A percentile compares a stretch with the other conserved stretches of the same genome.
These are phyloP conservation scores for Drosophila yooni DNA, from an alignment of 2,888 invertebrate genomes.

Conservation along the genomic window DNA sequence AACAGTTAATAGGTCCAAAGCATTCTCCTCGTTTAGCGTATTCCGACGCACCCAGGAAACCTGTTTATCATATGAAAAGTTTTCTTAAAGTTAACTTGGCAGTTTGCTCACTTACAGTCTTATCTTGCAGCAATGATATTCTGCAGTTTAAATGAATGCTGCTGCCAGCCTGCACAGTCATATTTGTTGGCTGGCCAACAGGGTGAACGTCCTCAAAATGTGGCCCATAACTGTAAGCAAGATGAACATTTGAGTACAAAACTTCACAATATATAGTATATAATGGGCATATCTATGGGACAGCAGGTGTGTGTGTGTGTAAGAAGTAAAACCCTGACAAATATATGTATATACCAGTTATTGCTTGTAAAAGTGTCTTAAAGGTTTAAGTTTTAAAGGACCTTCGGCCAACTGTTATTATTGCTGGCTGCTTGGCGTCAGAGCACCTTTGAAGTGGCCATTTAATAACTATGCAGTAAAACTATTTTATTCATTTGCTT, in stretches of 20 bases:
- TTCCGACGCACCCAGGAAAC: slow-evolving; percentile 90
- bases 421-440: slow-evolving; percentile 4
- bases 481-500: slow-evolving; percentile 9
- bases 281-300: slow-evolving; percentile 44
- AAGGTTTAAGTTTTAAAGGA: slow-evolving; percentile 37
- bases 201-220: slow-evolving; percentile 87
- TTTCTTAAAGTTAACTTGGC: background rate
- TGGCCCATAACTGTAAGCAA: slow-evolving; percentile 87
- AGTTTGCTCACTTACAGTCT: slow-evolving; percentile 87
- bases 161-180: slow-evolving; percentile 90
- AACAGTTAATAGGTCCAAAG: slow-evolving; percentile 88
- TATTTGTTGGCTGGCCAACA: slow-evolving; percentile 88
- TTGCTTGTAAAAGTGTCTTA: slow-evolving; percentile 35
- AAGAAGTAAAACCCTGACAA: slow-evolving; percentile 9
- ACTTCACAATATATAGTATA: background rate
- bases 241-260: slow-evolving; percentile 10
- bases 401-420: slow-evolving; percentile 30
- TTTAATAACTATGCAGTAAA: background rate
- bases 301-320: slow-evolving; percentile 49
- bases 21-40: slow-evolving; percentile 87
- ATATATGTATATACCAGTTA: slow-evolving; percentile 17
- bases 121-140: slow-evolving; percentile 90
- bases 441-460: slow-evolving; percentile 9
- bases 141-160: slow-evolving; percentile 90
- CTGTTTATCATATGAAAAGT: slow-evolving; percentile 82